Conservation (phyloP, 2,797 vertebrate genomes). For the Valencia hispanica region DNA sequence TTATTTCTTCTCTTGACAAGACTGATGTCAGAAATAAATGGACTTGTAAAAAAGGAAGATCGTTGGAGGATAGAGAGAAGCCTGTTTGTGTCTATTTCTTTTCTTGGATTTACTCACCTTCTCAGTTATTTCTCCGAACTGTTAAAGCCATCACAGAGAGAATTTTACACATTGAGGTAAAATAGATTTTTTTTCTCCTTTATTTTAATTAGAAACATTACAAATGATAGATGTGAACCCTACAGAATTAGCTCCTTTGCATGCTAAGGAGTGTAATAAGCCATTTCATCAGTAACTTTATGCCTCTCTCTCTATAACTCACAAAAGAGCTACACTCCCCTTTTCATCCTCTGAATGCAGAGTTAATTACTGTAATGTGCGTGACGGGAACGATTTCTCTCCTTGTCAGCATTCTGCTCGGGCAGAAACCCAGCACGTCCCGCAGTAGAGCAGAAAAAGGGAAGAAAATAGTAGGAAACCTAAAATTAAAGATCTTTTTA, state of each 20-base stretch:
- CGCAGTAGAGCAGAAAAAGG: constrained; percentile 17
- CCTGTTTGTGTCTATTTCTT: neutral
- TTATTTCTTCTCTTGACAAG: neutral
- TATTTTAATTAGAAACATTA: neutral
- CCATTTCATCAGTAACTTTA: constrained; percentile 4
- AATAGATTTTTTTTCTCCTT: constrained; percentile 23
- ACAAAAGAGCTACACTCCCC: constrained; percentile 27
- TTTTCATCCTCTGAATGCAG: constrained; percentile 40
- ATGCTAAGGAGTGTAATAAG: neutral
- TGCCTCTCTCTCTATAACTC: constrained; percentile 6
- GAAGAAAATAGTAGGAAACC: constrained; percentile 9
- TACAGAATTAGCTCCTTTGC: neutral
- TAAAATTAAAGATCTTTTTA: neutral
- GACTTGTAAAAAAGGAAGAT: constrained; percentile 1
- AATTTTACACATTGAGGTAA: constrained; percentile 19
- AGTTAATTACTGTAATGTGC: constrained; percentile 60
- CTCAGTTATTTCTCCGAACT: neutral
- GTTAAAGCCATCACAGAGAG: constrained; percentile 11
- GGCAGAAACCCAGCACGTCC: constrained; percentile 28
- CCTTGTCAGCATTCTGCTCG: constrained; percentile 56
- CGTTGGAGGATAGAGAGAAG: neutral
- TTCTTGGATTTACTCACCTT: constrained; percentile 12
- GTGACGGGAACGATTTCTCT: constrained; percentile 39
- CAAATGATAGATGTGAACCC: constrained; percentile 5
- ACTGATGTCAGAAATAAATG: neutral